Evolutionary conservation across 2,797 vertebrate genomes (phyloP), one percentile per base, ranked within the genome.

Genomic region (Pteronotus mesoamericanus): DNA sequence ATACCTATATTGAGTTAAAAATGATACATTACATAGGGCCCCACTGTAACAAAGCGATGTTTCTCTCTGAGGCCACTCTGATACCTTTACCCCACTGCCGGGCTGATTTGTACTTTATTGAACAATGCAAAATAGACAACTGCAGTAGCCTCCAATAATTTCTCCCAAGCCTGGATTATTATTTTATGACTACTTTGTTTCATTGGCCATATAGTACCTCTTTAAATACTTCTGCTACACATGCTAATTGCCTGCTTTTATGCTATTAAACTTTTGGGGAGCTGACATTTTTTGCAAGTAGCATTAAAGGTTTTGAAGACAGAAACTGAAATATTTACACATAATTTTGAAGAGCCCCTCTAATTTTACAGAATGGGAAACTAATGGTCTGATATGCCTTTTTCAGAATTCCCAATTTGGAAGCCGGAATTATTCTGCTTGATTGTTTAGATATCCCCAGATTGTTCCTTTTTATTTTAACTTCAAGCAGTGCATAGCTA

Each of bases 381-480:
- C 61, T 92, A 85, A 86, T 77, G 6, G 44, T 86, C 19, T 34
- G 34, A 77, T 2, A 44, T 42, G 19, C 1, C 74, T 46, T 83
- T 96, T 74, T 46, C 11, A 72, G 39, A 86, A 86, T 37, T 94
- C 18, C 29, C 69, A 71, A 61, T 55, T 44, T 86, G 19, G 12
- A 84, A 64, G 26, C 21, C 86, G 46, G 34, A 79, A 79, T 80
- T 57, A 39, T 61, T 91, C 19, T 48, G 10, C 34, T 3, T 71
- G 22, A 91, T 48, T 72, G 18, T 48, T 26, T 66, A 90, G 59
- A 53, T 89, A 66, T 39, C 22, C 1, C 16, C 44, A 78, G 48
- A 64, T 72, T 29, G 5, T 59, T 88, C 22, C 85, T 46, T 90
- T 90, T 83, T 51, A 29, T 95, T 88, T 89, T 95, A 94, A 82